Evolutionary conservation across 2,888 invertebrate genomes (phyloP).

Genomic region (Cataglyphis rosenhaueri): DNA sequence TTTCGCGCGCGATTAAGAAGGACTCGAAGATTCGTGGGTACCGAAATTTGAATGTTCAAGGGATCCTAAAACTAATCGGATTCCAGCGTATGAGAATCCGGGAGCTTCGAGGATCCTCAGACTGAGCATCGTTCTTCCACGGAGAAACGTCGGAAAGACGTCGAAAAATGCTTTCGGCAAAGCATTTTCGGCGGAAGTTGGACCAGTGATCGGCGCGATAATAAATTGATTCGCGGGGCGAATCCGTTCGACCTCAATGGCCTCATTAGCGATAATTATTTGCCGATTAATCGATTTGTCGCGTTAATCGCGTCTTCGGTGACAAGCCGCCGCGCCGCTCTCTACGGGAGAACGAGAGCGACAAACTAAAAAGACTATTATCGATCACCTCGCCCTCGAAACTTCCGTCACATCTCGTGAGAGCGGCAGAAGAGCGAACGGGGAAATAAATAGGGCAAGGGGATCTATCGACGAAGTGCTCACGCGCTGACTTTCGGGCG

Average conservation of each 20-base stretch:
- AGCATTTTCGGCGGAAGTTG: conserved; percentile 13
- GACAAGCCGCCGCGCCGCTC: conserved; percentile 32
- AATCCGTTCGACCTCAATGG: conserved; percentile 59
- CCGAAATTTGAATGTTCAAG: conserved; percentile 11
- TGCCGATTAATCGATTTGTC: conserved; percentile 50
- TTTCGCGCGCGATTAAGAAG: conserved; percentile 25
- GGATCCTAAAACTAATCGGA: background rate
- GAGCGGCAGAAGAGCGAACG: conserved; percentile 13
- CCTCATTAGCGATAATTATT: conserved; percentile 60
- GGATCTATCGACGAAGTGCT: conserved; percentile 51
- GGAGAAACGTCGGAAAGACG: background rate
- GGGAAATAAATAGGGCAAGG: conserved; percentile 46
- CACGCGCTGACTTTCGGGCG: conserved; percentile 47
- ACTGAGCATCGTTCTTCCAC: background rate
- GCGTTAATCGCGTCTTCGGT: conserved; percentile 49
- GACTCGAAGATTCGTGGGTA: background rate
- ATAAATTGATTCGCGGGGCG: conserved; percentile 67
- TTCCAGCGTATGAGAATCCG: background rate
- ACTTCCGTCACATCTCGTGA: conserved; percentile 37
- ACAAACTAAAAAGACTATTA: conserved; percentile 16
- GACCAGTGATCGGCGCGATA: conserved; percentile 22
- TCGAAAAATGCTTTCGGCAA: background rate
- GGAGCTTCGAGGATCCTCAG: background rate
- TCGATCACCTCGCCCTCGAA: conserved; percentile 44
- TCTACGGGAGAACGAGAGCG: background rate